These are phyloP conservation scores for Dicerorhinus sumatrensis DNA, from an alignment of 2,113 vertebrate species.

Conservation along the genomic window DNA sequence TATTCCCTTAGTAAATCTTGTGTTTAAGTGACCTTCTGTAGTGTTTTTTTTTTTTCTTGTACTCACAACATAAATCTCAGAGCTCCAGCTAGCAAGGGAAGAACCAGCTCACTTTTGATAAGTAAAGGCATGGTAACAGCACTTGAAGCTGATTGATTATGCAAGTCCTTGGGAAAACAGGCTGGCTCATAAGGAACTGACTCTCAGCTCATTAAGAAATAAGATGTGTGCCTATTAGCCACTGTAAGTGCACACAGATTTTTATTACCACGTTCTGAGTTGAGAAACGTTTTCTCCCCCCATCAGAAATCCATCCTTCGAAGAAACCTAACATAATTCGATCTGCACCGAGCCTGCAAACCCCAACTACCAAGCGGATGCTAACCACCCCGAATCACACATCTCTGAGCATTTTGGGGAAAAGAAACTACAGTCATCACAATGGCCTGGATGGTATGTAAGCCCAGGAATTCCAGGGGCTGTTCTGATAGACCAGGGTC, in stretches of 20 bases:
- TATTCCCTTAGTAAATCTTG: conserved; percentile 50
- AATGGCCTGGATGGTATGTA: conserved; percentile 93
- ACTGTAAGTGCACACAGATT: background rate
- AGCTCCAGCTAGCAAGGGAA: background rate
- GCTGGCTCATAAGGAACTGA: background rate
- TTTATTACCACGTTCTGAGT: conserved; percentile 44
- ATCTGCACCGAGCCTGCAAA: conserved; percentile 91
- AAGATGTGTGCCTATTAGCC: conserved; percentile 53
- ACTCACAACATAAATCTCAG: conserved; percentile 25
- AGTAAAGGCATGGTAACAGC: conserved; percentile 59
- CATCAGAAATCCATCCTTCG: conserved; percentile 94
- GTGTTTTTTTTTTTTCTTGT: background rate
- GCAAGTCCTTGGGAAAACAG: conserved; percentile 54
- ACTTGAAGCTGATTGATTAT: conserved; percentile 61
- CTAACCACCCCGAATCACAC: conserved; percentile 93
- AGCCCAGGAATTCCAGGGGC: background rate
- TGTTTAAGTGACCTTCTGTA: conserved; percentile 54
- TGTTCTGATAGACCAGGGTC: background rate
- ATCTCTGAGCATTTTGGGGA: conserved; percentile 96
- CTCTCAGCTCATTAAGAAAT: conserved; percentile 69
- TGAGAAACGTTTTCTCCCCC: conserved; percentile 62
- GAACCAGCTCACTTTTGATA: conserved; percentile 34
- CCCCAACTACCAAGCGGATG: conserved; percentile 93
- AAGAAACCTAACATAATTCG: conserved; percentile 92
- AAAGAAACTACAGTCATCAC: conserved; percentile 97